Base-by-base conservation (phyloP, 2,888 invertebrate species). In the Balanococcus diminutus region DNA sequence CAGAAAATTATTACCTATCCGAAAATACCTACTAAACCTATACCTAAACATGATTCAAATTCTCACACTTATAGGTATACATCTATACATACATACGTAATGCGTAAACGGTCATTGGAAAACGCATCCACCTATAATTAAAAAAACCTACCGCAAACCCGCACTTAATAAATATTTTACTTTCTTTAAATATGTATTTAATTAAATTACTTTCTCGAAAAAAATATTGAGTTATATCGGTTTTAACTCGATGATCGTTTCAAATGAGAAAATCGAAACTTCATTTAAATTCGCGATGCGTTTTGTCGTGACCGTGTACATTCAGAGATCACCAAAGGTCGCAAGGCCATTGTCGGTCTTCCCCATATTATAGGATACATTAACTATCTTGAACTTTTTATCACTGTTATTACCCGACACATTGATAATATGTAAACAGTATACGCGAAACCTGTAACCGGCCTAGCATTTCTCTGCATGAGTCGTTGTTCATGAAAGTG, bases 241-340 rank as follows among this genome's bases (percentile, higher is more conserved):
- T 75, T 31, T 31, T 75, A 75, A 75, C 75, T 75, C 32, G 75
- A 32, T 75, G 75, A 75, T 75, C 75, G 61, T 67, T 75, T 32
- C 16, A 75, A 75, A 75, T 75, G 75, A 81, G 51, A 51, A 82
- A 46, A 82, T 82, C 51, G 51, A 82, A 82, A 82, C 51, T 42
- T 82, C 82, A 82, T 82, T 82, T 82, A 82, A 82, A 82, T 82
- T 82, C 82, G 82, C 82, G 51, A 82, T 51, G 51, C 82, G 82
- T 82, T 51, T 8, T 28, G 82, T 51, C 51, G 82, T 51, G 46
- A 51, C 51, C 82, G 46, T n/a, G n/a, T 51, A 46, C 46, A 39
- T 39, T 31, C 46, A 19, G 16, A 51, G 46, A 51, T 46, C 51
- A 51, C 31, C 14, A 16, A 51, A 51, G 82, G 82, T 82, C 82